phyloP scores from a whole-genome alignment of 2,797 vertebrate genomes.

The Falco columbarius region DNA sequence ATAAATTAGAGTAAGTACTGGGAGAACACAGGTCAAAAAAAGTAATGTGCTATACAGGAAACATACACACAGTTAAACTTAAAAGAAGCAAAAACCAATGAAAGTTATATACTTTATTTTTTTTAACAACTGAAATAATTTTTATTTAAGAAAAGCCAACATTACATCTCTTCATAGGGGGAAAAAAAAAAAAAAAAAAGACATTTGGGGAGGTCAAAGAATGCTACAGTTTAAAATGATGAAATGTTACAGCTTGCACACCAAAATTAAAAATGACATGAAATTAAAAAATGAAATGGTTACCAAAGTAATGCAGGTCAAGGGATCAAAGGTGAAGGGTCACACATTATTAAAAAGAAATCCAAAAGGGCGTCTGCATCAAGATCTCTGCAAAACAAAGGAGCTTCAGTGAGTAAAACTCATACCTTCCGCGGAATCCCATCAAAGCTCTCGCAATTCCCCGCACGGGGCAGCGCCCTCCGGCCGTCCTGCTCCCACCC shows the following conservation, averaged over 20 bases:
- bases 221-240: conserved; percentile 78
- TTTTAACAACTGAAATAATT: conserved; percentile 69
- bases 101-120: conserved; percentile 71
- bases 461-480: neutral
- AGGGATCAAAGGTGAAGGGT: conserved; percentile 98
- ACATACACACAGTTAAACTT: conserved; percentile 71
- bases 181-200: neutral
- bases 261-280: conserved; percentile 87
- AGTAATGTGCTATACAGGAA: conserved; percentile 66
- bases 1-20: conserved; percentile 69
- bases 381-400: conserved; percentile 99
- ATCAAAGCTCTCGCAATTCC: conserved; percentile 59
- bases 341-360: conserved; percentile 98
- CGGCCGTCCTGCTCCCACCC: neutral
- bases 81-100: conserved; percentile 73
- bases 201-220: conserved; percentile 75
- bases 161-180: conserved; percentile 66
- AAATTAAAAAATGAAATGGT: conserved; percentile 98
- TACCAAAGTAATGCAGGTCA: conserved; percentile 99
- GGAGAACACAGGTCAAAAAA: conserved; percentile 73
- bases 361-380: conserved; percentile 93
- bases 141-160: conserved; percentile 79
- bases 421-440: conserved; percentile 43
- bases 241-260: conserved; percentile 84
- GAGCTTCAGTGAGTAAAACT: conserved; percentile 91